Conservation (phyloP, 2,797 vertebrate species). For the Discoglossus pictus region DNA sequence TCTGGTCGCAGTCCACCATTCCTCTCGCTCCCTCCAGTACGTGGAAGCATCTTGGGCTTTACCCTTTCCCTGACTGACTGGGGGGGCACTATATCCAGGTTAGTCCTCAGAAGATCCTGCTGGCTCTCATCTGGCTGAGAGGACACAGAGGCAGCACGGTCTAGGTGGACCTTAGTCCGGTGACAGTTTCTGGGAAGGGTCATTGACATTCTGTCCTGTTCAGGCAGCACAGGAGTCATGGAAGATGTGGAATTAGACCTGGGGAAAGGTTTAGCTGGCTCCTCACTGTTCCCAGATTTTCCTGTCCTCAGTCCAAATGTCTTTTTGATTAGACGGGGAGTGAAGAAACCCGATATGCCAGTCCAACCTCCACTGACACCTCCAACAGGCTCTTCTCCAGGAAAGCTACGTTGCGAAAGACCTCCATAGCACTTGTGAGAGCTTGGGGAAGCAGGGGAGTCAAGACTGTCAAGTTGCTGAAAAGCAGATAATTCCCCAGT, state of each 20-base stretch:
- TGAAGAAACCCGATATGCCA: conserved; percentile 95
- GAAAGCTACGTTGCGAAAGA: conserved; percentile 86
- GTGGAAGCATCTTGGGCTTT: conserved; percentile 92
- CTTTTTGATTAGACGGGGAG: conserved; percentile 97
- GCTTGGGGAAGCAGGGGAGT: conserved; percentile 74
- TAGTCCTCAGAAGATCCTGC: conserved; percentile 66
- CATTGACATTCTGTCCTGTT: conserved; percentile 88
- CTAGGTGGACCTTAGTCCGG: conserved; percentile 86
- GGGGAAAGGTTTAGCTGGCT: conserved; percentile 85
- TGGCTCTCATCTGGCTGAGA: conserved; percentile 74
- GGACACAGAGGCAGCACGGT: conserved; percentile 79
- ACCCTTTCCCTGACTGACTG: conserved; percentile 84
- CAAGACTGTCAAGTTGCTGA: conserved; percentile 77
- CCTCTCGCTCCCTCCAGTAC: conserved; percentile 74
- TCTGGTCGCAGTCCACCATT: conserved; percentile 64
- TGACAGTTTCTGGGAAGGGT: conserved; percentile 87
- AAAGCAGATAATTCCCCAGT: conserved; percentile 81
- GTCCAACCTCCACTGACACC: conserved; percentile 81
- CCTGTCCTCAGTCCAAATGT: conserved; percentile 92
- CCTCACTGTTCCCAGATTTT: conserved; percentile 83
- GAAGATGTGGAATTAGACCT: conserved; percentile 98
- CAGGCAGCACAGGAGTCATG: conserved; percentile 93
- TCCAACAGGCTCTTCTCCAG: conserved; percentile 61
- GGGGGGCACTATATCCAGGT: conserved; percentile 61
- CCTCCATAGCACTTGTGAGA: conserved; percentile 84